Evolutionary conservation across 2,797 vertebrate species (phyloP).

Genomic region (Pitangus sulphuratus): DNA sequence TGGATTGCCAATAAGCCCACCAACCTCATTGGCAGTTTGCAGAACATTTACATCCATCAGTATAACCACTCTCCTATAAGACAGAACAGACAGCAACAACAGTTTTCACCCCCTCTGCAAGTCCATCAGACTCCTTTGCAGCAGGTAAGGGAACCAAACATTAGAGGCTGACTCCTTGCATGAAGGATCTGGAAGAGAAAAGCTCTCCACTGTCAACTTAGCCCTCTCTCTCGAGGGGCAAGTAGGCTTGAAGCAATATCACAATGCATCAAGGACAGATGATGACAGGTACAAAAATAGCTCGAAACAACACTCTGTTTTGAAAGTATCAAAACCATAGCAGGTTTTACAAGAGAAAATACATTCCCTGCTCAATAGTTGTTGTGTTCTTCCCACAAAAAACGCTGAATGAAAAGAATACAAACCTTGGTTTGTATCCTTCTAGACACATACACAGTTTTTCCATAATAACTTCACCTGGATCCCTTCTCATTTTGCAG

Average conservation of each 20-base stretch:
- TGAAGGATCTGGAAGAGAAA: background rate
- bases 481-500: background rate
- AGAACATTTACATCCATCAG: constrained; percentile 91
- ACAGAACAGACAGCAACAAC: constrained; percentile 23
- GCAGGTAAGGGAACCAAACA: background rate
- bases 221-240: background rate
- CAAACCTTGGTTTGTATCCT: background rate
- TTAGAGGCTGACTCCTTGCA: background rate
- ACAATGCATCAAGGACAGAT: background rate
- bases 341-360: background rate
- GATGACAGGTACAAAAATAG: background rate
- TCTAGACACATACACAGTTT: accelerated
- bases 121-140: background rate
- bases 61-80: constrained; percentile 89
- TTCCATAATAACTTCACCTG: background rate
- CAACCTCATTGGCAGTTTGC: constrained; percentile 82
- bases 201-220: background rate
- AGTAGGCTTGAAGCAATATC: background rate
- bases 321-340: background rate
- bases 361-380: background rate
- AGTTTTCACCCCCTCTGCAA: background rate
- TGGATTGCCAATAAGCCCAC: constrained; percentile 89
- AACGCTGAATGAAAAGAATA: background rate
- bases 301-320: background rate
- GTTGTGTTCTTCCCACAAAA: background rate